Percentiles rank a stretch among this genome's conserved stretches.
Evolutionary conservation across 2,888 invertebrate species (phyloP).

Genomic region (Sipha maydis): DNA sequence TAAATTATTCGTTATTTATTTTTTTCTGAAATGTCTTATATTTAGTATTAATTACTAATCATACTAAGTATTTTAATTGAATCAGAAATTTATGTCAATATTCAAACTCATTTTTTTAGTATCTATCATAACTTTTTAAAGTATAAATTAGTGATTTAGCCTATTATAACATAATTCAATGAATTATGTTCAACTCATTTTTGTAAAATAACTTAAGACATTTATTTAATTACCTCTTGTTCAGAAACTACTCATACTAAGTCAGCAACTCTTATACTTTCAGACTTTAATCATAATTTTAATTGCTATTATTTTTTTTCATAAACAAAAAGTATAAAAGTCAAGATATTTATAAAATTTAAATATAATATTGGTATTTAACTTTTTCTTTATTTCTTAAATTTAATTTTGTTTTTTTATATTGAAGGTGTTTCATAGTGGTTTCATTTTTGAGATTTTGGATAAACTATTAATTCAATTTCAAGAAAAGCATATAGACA

Average conservation of each 20-base stretch:
- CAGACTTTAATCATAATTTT: too few species aligned
- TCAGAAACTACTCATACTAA: too few species aligned
- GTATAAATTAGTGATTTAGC: background rate
- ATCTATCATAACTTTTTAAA: background rate
- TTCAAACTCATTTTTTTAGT: too few species aligned
- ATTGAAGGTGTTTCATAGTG: slow-evolving; percentile 78
- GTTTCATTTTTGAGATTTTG: slow-evolving; percentile 83
- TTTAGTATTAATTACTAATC: background rate
- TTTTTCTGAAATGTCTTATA: background rate
- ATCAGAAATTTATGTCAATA: too few species aligned
- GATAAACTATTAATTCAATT: slow-evolving; percentile 74
- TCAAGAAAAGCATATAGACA: slow-evolving; percentile 83
- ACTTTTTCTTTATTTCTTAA: slow-evolving; percentile 12
- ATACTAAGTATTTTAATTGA: too few species aligned
- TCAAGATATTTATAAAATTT: background rate
- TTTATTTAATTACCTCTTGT: too few species aligned
- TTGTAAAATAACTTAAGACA: too few species aligned
- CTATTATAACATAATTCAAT: background rate
- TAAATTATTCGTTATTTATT: background rate
- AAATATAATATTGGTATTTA: background rate
- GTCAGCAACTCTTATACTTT: too few species aligned
- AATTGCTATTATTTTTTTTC: background rate
- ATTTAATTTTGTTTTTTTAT: slow-evolving; percentile 60
- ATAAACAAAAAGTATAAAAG: background rate
- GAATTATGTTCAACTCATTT: too few species aligned